Percentiles rank a stretch among this genome's conserved stretches.
These are phyloP conservation scores for Balaenoptera acutorostrata DNA, from an alignment of 2,113 vertebrate species.

Conservation along the genomic window DNA sequence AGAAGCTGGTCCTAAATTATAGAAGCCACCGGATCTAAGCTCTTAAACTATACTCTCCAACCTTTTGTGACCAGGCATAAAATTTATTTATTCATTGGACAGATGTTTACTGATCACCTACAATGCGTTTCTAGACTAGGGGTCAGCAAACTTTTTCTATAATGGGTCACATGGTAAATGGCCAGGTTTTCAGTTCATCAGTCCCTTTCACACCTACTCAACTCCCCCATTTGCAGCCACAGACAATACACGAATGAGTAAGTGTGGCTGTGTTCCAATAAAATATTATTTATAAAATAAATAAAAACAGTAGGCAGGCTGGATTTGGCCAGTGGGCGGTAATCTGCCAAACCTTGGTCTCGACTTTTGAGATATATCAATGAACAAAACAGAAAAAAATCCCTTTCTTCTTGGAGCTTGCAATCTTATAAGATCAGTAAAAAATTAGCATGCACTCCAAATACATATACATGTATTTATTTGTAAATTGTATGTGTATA, in stretches of 20 bases:
- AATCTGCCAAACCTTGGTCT: not conserved
- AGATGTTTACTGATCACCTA: not conserved
- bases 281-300: not conserved
- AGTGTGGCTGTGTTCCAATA: not conserved
- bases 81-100: not conserved
- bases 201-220: not conserved
- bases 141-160: not conserved
- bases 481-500: not conserved
- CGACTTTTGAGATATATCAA: not conserved
- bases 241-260: not conserved
- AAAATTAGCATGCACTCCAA: not conserved
- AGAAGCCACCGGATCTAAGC: not conserved
- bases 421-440: not conserved
- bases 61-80: not conserved
- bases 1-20: not conserved
- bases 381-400: not conserved
- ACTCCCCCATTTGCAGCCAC: not conserved
- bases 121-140: not conserved
- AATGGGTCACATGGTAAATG: not conserved
- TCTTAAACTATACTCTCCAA: conserved; percentile 4
- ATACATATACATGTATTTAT: not conserved
- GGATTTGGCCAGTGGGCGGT: not conserved
- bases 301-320: not conserved
- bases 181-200: not conserved
- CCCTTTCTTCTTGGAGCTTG: not conserved